A percentile compares a stretch with the other conserved stretches of the same genome.
These are phyloP conservation scores for Onchidella celtica DNA, from an alignment of 2,888 invertebrate species.

Conservation along the genomic window DNA sequence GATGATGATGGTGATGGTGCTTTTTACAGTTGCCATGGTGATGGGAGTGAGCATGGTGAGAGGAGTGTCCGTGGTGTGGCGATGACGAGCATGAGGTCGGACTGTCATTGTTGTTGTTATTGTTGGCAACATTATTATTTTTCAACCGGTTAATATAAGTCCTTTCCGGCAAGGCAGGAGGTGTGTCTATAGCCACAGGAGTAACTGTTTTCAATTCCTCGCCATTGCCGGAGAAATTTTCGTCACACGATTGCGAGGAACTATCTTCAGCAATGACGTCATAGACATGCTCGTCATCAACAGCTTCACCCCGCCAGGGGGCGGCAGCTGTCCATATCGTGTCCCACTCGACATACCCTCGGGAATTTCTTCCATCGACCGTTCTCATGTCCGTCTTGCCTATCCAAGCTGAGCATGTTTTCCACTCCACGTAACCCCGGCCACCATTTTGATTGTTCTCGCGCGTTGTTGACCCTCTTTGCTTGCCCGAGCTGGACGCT, in stretches of 20 bases:
- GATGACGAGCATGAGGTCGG: not conserved
- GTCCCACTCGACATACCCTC: slow-evolving; percentile 47
- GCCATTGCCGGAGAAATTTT: not conserved
- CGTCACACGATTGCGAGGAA: not conserved
- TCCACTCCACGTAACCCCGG: slow-evolving; percentile 42
- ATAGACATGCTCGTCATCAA: slow-evolving; percentile 53
- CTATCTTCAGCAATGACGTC: slow-evolving; percentile 50
- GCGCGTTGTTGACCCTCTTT: too few relatives aligned
- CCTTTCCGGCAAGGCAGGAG: slow-evolving; percentile 54
- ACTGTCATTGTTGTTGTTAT: not conserved
- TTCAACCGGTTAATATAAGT: slow-evolving; percentile 44
- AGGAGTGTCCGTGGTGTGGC: not conserved
- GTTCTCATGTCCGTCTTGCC: slow-evolving; percentile 17
- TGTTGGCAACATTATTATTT: not conserved
- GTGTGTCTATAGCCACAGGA: slow-evolving; percentile 15
- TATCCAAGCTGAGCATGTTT: slow-evolving; percentile 43
- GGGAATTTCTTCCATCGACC: not conserved
- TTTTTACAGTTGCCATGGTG: slow-evolving; percentile 1
- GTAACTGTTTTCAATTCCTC: not conserved
- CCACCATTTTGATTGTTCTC: not conserved
- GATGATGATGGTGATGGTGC: slow-evolving; percentile 37
- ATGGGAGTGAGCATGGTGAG: slow-evolving; percentile 29
- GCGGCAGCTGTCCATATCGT: slow-evolving; percentile 43
- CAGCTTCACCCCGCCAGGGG: slow-evolving; percentile 25
- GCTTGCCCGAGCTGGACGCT: not conserved